Conservation (phyloP, 37 sponge, comb jelly and placozoan species). For the Ianthella basta region DNA sequence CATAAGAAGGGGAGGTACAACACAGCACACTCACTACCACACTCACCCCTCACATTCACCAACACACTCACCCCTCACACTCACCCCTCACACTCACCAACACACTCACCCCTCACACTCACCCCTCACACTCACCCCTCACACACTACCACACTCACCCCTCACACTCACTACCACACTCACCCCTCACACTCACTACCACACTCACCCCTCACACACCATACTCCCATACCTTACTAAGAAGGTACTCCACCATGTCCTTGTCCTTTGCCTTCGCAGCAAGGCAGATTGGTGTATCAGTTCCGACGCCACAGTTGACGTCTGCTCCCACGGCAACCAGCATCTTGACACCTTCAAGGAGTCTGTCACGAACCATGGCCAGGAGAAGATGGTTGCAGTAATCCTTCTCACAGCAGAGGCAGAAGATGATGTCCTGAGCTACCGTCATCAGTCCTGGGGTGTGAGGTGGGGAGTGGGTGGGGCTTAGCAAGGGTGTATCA, state of each 20-base stretch:
- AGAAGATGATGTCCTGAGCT: constrained; percentile 58
- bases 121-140: no score
- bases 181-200: no score
- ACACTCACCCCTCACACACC: no score
- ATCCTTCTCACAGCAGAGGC: constrained; percentile 50
- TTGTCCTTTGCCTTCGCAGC: constrained; percentile 48
- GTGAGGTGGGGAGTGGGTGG: neutral
- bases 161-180: no score
- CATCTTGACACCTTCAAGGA: constrained; percentile 67
- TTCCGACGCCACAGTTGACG: constrained; percentile 46
- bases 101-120: no score
- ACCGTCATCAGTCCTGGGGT: constrained; percentile 55
- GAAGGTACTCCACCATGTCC: constrained; percentile 57
- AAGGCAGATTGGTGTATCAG: constrained; percentile 61
- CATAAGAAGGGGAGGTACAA: neutral
- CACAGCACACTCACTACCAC: neutral
- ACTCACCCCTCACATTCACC: no score
- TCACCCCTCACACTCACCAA: no score
- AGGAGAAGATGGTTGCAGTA: constrained; percentile 67
- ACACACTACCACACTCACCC: no score
- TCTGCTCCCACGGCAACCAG: constrained; percentile 69
- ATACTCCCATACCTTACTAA: constrained; percentile 36
- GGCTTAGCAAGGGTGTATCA: neutral
- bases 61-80: no score
- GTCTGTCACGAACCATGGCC: constrained; percentile 51